Evolutionary conservation across 2,113 vertebrate genomes (phyloP).

Genomic region (Mastomys natalensis): DNA sequence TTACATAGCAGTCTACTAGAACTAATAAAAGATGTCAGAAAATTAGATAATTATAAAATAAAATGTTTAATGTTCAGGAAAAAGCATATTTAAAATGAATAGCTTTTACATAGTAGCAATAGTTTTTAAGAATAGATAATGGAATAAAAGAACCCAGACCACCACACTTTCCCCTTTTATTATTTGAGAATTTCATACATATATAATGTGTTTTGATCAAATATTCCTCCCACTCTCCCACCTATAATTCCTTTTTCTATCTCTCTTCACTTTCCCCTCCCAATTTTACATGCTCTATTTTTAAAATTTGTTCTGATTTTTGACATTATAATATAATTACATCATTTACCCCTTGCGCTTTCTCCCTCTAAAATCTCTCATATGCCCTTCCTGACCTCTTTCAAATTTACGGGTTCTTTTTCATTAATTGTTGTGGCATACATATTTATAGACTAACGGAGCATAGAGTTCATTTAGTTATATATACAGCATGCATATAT

Average conservation of each 20-base stretch:
- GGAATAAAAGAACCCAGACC: not conserved
- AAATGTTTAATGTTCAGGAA: not conserved
- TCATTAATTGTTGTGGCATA: not conserved
- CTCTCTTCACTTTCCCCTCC: not conserved
- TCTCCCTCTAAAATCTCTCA: not conserved
- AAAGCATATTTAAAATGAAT: not conserved
- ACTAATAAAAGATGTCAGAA: not conserved
- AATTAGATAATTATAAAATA: not conserved
- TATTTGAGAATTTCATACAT: not conserved
- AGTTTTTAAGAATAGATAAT: not conserved
- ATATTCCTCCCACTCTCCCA: not conserved
- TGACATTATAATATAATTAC: not conserved
- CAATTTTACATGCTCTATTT: not conserved
- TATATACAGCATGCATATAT: not conserved
- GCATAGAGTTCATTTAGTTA: not conserved
- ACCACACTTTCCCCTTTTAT: not conserved
- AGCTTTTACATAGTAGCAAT: not conserved
- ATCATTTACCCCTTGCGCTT: not conserved
- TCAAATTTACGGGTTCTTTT: not conserved
- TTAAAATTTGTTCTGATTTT: not conserved
- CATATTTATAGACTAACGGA: not conserved
- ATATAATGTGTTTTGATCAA: not conserved
- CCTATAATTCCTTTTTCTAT: not conserved
- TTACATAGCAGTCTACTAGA: not conserved
- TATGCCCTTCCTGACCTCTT: not conserved